phyloP scores from a whole-genome alignment of 2,113 vertebrate genomes.

The Thunnus thynnus region DNA sequence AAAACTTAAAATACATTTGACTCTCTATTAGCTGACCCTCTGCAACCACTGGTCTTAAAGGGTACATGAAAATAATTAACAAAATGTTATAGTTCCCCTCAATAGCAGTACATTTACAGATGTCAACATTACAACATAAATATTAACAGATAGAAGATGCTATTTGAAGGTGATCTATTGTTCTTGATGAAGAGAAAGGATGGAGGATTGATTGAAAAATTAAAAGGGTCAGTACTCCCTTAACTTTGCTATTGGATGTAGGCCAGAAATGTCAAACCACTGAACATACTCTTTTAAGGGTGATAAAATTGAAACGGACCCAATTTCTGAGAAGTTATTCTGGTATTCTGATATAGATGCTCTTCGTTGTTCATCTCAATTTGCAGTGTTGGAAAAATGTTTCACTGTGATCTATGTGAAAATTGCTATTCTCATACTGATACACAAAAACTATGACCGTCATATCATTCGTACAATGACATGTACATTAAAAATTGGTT shows the following conservation, averaged over 20 bases:
- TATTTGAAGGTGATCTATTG: background rate
- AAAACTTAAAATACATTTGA: background rate
- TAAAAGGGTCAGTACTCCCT: background rate
- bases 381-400: too few relatives aligned
- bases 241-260: background rate
- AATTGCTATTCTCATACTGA: too few relatives aligned
- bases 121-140: constrained; percentile 2
- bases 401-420: too few relatives aligned
- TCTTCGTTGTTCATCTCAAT: too few relatives aligned
- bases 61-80: background rate
- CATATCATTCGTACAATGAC: background rate
- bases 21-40: background rate
- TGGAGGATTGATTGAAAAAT: constrained; percentile 32
- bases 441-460: background rate
- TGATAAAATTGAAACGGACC: too few relatives aligned
- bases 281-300: background rate
- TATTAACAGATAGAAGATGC: background rate
- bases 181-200: background rate
- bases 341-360: too few relatives aligned
- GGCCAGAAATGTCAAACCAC: background rate
- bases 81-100: constrained; percentile 5
- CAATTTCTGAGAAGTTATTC: too few relatives aligned
- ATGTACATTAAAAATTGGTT: too few relatives aligned
- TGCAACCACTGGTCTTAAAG: background rate
- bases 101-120: constrained; percentile 1